Conservation (phyloP, 1,140 invertebrate genomes). For the Magallana ariakensis region DNA sequence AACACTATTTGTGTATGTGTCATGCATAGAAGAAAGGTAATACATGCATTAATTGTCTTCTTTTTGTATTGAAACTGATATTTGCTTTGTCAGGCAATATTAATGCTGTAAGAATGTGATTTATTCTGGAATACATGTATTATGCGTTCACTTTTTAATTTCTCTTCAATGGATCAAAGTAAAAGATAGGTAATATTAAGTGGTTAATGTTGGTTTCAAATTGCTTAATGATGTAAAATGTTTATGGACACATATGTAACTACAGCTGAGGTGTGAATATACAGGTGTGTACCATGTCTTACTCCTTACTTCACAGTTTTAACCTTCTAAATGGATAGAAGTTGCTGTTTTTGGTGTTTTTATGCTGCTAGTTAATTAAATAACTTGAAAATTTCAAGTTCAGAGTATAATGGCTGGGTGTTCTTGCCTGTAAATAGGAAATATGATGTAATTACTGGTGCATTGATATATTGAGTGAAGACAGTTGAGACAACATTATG, state of each 20-base stretch:
- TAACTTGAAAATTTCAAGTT: not conserved
- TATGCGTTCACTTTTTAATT: not conserved
- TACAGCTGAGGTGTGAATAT: too few relatives aligned
- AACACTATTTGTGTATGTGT: not conserved
- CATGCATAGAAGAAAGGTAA: not conserved
- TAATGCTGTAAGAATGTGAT: not conserved
- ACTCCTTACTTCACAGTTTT: too few relatives aligned
- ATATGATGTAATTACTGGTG: slow-evolving; percentile 6
- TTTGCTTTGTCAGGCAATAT: not conserved
- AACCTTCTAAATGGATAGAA: not conserved
- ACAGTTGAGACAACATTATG: not conserved
- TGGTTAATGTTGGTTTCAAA: too few relatives aligned
- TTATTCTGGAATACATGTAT: not conserved
- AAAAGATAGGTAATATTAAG: too few relatives aligned
- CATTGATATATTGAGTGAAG: not conserved
- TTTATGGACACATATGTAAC: too few relatives aligned
- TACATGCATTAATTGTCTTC: not conserved
- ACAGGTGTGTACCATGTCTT: too few relatives aligned
- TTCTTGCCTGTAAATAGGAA: slow-evolving; percentile 15
- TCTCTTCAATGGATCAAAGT: too few relatives aligned
- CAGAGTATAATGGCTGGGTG: not conserved
- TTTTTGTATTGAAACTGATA: not conserved
- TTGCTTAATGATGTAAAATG: too few relatives aligned
- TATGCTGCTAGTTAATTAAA: not conserved
- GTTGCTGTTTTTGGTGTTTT: not conserved